Base-by-base conservation (phyloP, 2,797 vertebrate species). In the Thaleichthys pacificus region DNA sequence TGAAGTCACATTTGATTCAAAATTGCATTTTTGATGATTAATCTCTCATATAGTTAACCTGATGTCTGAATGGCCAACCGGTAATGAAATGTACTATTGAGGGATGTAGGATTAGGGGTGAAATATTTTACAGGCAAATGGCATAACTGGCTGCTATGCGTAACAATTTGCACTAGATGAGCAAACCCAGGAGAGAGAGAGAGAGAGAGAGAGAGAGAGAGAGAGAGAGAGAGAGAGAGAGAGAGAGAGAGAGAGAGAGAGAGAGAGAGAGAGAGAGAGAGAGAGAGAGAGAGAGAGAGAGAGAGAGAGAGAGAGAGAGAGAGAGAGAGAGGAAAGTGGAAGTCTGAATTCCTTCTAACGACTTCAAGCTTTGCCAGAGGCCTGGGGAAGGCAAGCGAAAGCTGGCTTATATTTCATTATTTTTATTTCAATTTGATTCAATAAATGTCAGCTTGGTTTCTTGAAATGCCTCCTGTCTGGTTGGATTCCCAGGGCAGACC, bases 361-460 rank as follows among this genome's bases (percentile, higher is more conserved):
- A 42, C 75, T 73, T 68, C 72, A 80, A 78, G 79, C 68, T 79
- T 73, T 79, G 51, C 66, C 64, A 76, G 73, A 79, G 77, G 77
- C 80, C 73, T 79, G 75, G 28, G 73, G 67, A 85, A 82, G 70
- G 76, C 77, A 86, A 71, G 42, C 11, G 68, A 78, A 68, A 58
- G 69, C 74, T 81, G 78, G 66, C 81, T 82, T 60, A 24, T 72
- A 64, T 85, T 87, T 85, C 73, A 70, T 65, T 76, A 66, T 87
- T 89, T 91, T 88, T 71, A 84, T 85, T 88, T 86, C 70, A 63
- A 74, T 88, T 86, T 85, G 73, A 85, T 84, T 87, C 82, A 86
- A 85, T 85, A 85, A 88, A 84, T 81, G 85, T 84, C 84, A 84
- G 47, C 47, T 82, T 83, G 47, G 32, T 68, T 86, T 81, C 69